A percentile compares a stretch with the other conserved stretches of the same genome.
phyloP scores from a whole-genome alignment of 2,113 vertebrate genomes.

The Myotis brandtii region DNA sequence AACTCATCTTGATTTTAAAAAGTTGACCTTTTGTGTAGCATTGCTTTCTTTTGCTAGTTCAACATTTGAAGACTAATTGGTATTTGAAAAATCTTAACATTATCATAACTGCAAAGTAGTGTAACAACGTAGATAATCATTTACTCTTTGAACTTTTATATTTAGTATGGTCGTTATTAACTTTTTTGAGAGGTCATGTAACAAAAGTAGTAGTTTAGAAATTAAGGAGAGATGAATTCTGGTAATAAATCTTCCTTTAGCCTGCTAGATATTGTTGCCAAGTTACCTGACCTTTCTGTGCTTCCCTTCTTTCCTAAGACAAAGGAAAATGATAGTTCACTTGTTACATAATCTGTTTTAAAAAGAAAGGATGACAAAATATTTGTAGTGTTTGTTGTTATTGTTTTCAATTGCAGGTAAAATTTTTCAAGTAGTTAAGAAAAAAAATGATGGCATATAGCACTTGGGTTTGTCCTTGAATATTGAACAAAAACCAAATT shows the following conservation, averaged over 20 bases:
- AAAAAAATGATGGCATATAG: background rate
- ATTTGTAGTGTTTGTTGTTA: background rate
- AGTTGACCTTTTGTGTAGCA: background rate
- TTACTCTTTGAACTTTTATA: background rate
- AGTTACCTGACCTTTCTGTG: background rate
- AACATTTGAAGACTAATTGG: background rate
- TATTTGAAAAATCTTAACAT: background rate
- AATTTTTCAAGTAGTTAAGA: background rate
- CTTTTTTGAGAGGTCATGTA: background rate
- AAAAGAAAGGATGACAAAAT: background rate
- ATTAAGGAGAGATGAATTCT: background rate
- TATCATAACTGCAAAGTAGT: background rate
- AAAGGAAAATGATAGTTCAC: background rate
- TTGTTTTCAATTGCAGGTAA: background rate
- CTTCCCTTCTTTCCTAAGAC: background rate
- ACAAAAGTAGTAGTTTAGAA: background rate
- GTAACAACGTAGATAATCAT: background rate
- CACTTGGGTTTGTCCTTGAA: background rate
- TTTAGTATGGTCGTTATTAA: background rate
- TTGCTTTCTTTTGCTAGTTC: conserved; percentile 17
- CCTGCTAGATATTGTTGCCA: background rate
- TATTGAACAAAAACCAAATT: background rate
- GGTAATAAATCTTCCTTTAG: background rate
- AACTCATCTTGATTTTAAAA: background rate
- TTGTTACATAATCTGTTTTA: background rate